These are phyloP conservation scores for Perca fluviatilis DNA, from an alignment of 2,113 vertebrate species.

Conservation along the genomic window DNA sequence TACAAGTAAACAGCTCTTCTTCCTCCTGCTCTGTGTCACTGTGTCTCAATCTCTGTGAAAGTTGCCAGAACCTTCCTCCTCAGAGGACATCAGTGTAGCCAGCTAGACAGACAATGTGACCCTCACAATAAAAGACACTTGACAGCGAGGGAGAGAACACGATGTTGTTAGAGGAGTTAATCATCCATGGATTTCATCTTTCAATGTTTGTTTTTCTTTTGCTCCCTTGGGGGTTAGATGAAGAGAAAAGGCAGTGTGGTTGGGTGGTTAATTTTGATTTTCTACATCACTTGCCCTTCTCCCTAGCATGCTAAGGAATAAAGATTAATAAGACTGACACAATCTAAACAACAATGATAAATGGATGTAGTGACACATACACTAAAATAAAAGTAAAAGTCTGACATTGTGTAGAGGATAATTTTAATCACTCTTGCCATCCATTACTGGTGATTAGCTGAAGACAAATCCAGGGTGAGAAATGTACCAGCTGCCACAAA, in stretches of 20 bases:
- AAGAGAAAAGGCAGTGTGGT: neutral
- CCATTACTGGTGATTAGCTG: neutral
- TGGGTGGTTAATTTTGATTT: neutral
- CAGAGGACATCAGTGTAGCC: slow-evolving; percentile 1
- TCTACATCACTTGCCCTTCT: neutral
- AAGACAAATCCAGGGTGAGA: neutral
- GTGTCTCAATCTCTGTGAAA: neutral
- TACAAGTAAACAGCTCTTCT: neutral
- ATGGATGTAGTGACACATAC: neutral
- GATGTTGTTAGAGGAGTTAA: neutral
- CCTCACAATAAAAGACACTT: slow-evolving; percentile 12
- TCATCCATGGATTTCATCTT: slow-evolving; percentile 11
- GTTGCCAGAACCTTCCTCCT: neutral
- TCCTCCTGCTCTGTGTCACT: neutral
- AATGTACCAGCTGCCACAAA: slow-evolving; percentile 1
- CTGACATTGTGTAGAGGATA: neutral
- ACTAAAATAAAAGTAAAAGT: neutral
- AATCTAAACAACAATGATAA: neutral
- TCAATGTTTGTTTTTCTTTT: slow-evolving; percentile 12
- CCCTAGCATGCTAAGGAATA: neutral
- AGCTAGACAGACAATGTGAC: slow-evolving; percentile 18
- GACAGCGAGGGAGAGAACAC: neutral
- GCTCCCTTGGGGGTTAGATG: neutral
- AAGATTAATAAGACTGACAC: neutral
- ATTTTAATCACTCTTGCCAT: neutral